A percentile compares a stretch with the other conserved stretches of the same genome.
phyloP scores from a whole-genome alignment of 2,113 vertebrate genomes.

The Phaetusa simplex region DNA sequence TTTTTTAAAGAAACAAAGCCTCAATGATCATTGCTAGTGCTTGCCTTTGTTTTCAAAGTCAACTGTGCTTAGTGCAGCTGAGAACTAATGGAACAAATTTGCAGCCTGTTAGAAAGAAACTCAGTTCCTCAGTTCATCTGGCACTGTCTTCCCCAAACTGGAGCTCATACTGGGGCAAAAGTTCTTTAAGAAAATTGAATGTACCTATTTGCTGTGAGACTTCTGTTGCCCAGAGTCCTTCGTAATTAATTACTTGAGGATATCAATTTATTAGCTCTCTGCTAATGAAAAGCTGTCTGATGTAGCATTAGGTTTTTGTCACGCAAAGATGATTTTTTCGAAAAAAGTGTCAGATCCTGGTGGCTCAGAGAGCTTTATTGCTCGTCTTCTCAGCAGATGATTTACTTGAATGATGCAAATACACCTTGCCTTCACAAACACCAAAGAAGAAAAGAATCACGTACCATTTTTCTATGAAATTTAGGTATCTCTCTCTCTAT shows the following conservation, averaged over 20 bases:
- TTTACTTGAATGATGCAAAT: neutral
- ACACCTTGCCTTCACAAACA: neutral
- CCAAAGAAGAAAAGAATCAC: neutral
- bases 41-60: neutral
- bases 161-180: neutral
- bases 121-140: neutral
- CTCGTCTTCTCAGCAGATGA: neutral
- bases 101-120: neutral
- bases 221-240: neutral
- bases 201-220: neutral
- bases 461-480: neutral
- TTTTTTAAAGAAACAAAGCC: neutral
- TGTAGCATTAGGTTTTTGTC: neutral
- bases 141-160: neutral
- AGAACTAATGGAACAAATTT: neutral
- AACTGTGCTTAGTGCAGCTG: neutral
- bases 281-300: slow-evolving; percentile 11
- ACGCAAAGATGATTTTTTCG: neutral
- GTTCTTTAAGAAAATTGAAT: neutral
- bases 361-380: neutral
- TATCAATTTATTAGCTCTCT: neutral
- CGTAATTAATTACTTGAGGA: neutral
- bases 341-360: neutral
- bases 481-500: neutral
- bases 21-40: neutral